Evolutionary conservation across 1,140 invertebrate genomes (phyloP), one percentile per base, ranked within the genome.

Genomic region (Gonatopus flavifemur): DNA sequence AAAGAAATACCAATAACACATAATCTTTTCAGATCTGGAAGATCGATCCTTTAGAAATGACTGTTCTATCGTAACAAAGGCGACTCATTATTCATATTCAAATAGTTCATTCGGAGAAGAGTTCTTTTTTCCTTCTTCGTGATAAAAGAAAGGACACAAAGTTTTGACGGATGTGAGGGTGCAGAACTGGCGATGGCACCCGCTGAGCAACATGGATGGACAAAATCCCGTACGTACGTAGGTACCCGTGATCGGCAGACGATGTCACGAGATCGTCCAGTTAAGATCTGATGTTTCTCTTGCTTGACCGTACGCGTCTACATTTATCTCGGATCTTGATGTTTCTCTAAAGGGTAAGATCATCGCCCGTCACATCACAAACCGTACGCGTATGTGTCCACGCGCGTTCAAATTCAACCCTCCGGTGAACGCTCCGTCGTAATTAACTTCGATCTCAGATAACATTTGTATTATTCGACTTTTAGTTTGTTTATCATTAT

Each of bases 171-270:
- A 72, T 70, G 69, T 55, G 67, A 70, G 65, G 69, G 69, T 72
- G 69, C 66, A 60, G 64, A 72, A 61, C 67, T 72, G 69, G 64
- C 67, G 69, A 72, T 70, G 69, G 69, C 67, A 63, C 69, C 69
- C 59, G 69, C 67, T 72, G 69, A 35, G 69, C 62, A 57, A 68
- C 64, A 72, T 56, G 64, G 42, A 59, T 57, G 66, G 40, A 66
- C 65, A 64, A 69, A 64, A 59, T 45, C 50, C 59, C 18, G 50
- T 41, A 56, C 49, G 55, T 37, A 61, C 50, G 55, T 54, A 54
- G 55, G 55, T 52, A 60, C 61, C 62, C 55, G 59, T 57, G 56
- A 53, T 61, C 49, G 51, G 56, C 64, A 38, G 59, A 54, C 60
- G 62, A 68, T 63, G 65, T 69, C 68, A 66, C 59, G 54, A 66